phyloP scores from a whole-genome alignment of 2,888 invertebrate genomes.

The Cosmia trapezina region DNA sequence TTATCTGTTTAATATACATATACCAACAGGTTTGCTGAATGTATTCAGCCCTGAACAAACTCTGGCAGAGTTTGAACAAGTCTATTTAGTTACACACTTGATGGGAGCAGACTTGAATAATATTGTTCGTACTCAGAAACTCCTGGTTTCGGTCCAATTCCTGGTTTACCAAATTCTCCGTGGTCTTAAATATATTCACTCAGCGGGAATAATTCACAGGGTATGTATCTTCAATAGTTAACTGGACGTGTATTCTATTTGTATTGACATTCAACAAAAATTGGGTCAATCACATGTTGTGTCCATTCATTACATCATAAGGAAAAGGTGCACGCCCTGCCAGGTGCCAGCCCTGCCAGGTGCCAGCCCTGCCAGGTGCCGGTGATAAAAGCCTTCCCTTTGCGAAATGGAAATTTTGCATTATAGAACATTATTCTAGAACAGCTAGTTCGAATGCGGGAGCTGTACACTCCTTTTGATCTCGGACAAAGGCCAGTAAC shows the following conservation, averaged over 20 bases:
- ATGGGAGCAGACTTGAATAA: slow-evolving; percentile 99
- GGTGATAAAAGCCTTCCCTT: slow-evolving; percentile 51
- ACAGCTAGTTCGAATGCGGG: slow-evolving; percentile 34
- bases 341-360: not conserved
- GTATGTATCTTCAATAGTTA: slow-evolving; percentile 84
- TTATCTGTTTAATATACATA: slow-evolving; percentile 13
- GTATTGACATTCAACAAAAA: slow-evolving; percentile 6
- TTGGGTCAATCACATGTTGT: slow-evolving; percentile 6
- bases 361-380: slow-evolving; percentile 46
- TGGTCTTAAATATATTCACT: slow-evolving; percentile 99
- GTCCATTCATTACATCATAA: slow-evolving; percentile 7
- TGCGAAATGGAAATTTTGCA: slow-evolving; percentile 64
- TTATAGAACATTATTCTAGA: slow-evolving; percentile 62
- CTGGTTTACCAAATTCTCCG: slow-evolving; percentile 99
- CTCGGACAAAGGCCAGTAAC: slow-evolving; percentile 69
- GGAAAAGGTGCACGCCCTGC: not conserved
- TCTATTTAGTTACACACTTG: slow-evolving; percentile 98
- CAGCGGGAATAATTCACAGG: slow-evolving; percentile 99
- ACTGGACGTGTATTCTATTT: not conserved
- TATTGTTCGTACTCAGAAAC: slow-evolving; percentile 98
- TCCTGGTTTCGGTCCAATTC: slow-evolving; percentile 99
- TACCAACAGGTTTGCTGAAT: slow-evolving; percentile 93
- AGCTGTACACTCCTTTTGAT: slow-evolving; percentile 62
- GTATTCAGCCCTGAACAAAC: slow-evolving; percentile 97
- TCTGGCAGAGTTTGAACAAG: slow-evolving; percentile 97